phyloP scores from a whole-genome alignment of 2,888 invertebrate genomes.

The Dendrolimus houi region DNA sequence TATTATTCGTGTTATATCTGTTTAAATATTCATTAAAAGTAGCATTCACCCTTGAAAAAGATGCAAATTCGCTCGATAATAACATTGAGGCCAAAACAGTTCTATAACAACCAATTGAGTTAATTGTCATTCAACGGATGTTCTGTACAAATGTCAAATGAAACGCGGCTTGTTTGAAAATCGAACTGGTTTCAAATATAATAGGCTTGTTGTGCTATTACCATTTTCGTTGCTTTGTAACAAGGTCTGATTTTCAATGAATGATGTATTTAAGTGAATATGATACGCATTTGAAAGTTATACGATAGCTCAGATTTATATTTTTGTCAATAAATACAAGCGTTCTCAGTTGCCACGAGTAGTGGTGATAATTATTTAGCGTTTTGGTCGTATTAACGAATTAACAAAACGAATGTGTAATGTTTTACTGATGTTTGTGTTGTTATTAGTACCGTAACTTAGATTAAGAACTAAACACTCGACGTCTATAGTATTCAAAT shows the following conservation, averaged over 20 bases:
- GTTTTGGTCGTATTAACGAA: too few relatives aligned
- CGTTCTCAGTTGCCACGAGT: too few relatives aligned
- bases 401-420: too few relatives aligned
- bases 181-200: not conserved
- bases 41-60: not conserved
- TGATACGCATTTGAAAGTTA: not conserved
- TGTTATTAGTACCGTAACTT: too few relatives aligned
- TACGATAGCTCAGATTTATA: too few relatives aligned
- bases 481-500: too few relatives aligned
- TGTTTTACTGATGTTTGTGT: too few relatives aligned
- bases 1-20: too few relatives aligned
- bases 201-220: not conserved
- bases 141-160: conserved; percentile 2
- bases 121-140: conserved; percentile 2
- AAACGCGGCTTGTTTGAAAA: not conserved
- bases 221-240: not conserved
- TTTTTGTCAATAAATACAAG: too few relatives aligned
- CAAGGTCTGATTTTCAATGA: not conserved
- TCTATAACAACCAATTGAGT: conserved; percentile 1
- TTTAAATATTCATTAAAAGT: not conserved
- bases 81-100: not conserved
- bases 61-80: not conserved
- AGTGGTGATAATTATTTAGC: too few relatives aligned
- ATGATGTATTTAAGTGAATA: not conserved
- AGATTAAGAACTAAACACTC: too few relatives aligned